Evolutionary conservation across 2,797 vertebrate genomes (phyloP).

Genomic region (Lagodon rhomboides): DNA sequence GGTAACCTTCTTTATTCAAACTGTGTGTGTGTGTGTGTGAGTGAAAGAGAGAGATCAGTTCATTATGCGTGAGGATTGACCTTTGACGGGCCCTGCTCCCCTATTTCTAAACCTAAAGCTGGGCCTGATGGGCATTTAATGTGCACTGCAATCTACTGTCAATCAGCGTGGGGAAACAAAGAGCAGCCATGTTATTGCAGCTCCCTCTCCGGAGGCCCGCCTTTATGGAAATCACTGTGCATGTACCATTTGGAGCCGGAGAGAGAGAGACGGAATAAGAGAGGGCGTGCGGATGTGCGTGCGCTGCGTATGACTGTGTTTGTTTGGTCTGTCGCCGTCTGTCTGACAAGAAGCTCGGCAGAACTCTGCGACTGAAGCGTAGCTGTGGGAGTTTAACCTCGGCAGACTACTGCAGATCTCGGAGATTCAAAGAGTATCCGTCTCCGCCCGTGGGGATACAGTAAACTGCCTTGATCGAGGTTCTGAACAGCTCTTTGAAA

Average conservation of each 20-base stretch:
- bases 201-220: constrained; percentile 74
- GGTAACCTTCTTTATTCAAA: constrained; percentile 53
- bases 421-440: constrained; percentile 68
- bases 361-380: constrained; percentile 31
- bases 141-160: constrained; percentile 81
- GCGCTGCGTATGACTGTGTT: constrained; percentile 30
- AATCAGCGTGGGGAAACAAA: constrained; percentile 84
- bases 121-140: constrained; percentile 86
- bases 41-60: constrained; percentile 65
- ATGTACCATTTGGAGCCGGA: constrained; percentile 57
- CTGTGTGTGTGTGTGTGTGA: not conserved
- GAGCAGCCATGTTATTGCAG: constrained; percentile 79
- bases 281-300: not conserved
- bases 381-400: constrained; percentile 49
- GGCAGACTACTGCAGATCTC: constrained; percentile 33
- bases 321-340: constrained; percentile 42
- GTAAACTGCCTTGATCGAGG: constrained; percentile 16
- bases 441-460: constrained; percentile 57
- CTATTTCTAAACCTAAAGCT: constrained; percentile 78
- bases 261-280: constrained; percentile 23
- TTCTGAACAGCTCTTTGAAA: constrained; percentile 43
- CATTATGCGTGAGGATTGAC: constrained; percentile 81
- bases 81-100: constrained; percentile 76
- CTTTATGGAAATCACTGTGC: constrained; percentile 83
- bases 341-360: constrained; percentile 42